Evolutionary conservation across 2,113 vertebrate genomes (phyloP), one percentile per base, ranked within the genome.

Genomic region (Malurus melanocephalus): DNA sequence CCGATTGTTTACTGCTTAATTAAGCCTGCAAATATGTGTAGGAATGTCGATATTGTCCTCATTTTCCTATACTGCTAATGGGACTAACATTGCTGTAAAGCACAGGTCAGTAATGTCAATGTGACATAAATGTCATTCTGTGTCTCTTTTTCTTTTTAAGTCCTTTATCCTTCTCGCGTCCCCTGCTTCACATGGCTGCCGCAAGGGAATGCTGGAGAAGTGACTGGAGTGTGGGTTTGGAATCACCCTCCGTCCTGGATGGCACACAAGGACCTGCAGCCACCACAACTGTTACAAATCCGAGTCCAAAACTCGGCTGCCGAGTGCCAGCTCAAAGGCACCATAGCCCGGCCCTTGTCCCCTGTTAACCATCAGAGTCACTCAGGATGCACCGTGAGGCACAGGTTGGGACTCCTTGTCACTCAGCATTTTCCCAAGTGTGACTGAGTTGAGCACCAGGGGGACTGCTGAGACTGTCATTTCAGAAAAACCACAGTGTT

Each of bases 211-310:
- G 0, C 30, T 26, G 33, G 28, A 40, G 46, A 48, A 53, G 28
- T 20, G 16, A 45, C 5, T 2, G 10, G 12, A 16, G 2, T 0
- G 0, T 13, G 13, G 21, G 21, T 6, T 20, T 43, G 45, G 14
- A 26, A 13, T 21, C 22, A 8, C 9, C 13, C 8, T 53, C 2
- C 1, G 14, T 10, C 11, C 19, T 16, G 14, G 10, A 11, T 32
- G 13, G 32, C 1, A 4, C 32, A 8, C 24, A 13, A 1, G 4
- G 28, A 49, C 33, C 53, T 26, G 21, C 27, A 57, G 20, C 48
- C 20, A 4, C 13, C 2, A 2, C 0, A 0, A 18, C 23, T 0
- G 1, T 7, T 33, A 8, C 27, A 18, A 73, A n/a, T 51, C 27
- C 1, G 3, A 28, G 20, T 38, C 15, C 21, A 16, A n/a, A 46